Evolutionary conservation across 2,113 vertebrate genomes (phyloP).

Genomic region (Amphiprion percula): DNA sequence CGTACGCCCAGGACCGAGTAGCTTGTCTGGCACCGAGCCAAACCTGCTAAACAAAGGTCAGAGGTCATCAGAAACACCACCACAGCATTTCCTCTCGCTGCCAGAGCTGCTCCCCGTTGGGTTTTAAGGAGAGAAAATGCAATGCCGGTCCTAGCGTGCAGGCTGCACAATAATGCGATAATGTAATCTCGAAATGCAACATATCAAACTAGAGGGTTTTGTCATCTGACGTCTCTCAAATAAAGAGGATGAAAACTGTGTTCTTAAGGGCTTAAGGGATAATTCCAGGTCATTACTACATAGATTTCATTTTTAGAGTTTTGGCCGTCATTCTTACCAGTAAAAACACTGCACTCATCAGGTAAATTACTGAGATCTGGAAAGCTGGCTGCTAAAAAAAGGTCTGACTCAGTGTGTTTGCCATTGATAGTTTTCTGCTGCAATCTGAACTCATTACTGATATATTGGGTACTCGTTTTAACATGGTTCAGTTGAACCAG

Average conservation of each 20-base stretch:
- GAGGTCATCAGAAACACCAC: constrained; percentile 58
- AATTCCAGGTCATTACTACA: neutral
- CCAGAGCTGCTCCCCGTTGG: constrained; percentile 9
- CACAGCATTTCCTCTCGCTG: constrained; percentile 48
- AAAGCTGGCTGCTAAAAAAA: neutral
- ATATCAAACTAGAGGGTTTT: neutral
- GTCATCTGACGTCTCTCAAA: constrained; percentile 4
- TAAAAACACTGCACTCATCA: neutral
- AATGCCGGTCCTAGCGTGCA: constrained; percentile 8
- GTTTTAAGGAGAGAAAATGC: constrained; percentile 36
- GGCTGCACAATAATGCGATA: neutral
- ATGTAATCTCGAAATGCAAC: neutral
- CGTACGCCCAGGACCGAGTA: constrained; percentile 52
- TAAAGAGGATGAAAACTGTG: neutral
- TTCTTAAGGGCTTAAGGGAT: constrained; percentile 13
- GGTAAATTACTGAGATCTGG: neutral
- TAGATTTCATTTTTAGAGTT: neutral
- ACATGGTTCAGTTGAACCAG: neutral
- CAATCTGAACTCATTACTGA: neutral
- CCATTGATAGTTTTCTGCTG: too few relatives aligned
- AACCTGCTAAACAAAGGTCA: constrained; percentile 58
- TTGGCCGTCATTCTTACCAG: neutral
- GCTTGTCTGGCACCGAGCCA: constrained; percentile 65
- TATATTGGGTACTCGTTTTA: neutral
- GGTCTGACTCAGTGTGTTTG: neutral